Base-by-base conservation (phyloP, 2,888 invertebrate genomes). In the Ceratothoa steindachneri region DNA sequence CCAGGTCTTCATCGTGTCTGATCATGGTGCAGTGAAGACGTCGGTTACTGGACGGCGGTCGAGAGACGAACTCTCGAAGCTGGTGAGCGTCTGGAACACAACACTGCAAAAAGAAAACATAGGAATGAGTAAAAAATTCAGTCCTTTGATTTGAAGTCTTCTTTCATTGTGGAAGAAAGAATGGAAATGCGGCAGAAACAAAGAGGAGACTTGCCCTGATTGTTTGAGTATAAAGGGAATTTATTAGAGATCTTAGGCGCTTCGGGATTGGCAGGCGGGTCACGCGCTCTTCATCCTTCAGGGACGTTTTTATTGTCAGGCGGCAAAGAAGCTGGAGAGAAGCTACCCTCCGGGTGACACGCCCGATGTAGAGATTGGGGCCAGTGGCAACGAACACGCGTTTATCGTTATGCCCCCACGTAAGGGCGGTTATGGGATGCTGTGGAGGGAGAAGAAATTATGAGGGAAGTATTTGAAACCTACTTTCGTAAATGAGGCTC, bases 391-490 rank as follows among this genome's bases (percentile, higher is more conserved):
- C 90, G 85, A 98, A 97, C 81, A 99, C 87, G 30, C 98, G 88
- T 81, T 94, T 92, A 84, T 97, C 98, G 84, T 96, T 96, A 87
- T 98, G 97, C 30, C 97, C 98, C 98, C 98, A 99, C 7, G 97
- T 97, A 82, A 99, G 86, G 0, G 97, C 95, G 68, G 95, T 92
- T 71, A 97, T 93, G 3, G 91, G 90, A 80, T 91, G 89, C 92
- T 92, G 77, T 3, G n/a, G 69, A 29, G 29, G 27, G 22, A 5
- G 51, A 41, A 30, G 12, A 28, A 15, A 29, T 29, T n/a, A n/a
- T 28, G 24, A 29, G 22, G 69, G 27, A 30, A 19, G 29, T 24
- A 65, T 24, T 27, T 65, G n/a, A n/a, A n/a, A n/a, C n/a, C n/a
- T n/a, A 53, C 24, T 22, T 53, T 22, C 24, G 24, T 53, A 53